These are phyloP conservation scores for Erannis defoliaria DNA, from an alignment of 2,888 invertebrate species.

Conservation along the genomic window DNA sequence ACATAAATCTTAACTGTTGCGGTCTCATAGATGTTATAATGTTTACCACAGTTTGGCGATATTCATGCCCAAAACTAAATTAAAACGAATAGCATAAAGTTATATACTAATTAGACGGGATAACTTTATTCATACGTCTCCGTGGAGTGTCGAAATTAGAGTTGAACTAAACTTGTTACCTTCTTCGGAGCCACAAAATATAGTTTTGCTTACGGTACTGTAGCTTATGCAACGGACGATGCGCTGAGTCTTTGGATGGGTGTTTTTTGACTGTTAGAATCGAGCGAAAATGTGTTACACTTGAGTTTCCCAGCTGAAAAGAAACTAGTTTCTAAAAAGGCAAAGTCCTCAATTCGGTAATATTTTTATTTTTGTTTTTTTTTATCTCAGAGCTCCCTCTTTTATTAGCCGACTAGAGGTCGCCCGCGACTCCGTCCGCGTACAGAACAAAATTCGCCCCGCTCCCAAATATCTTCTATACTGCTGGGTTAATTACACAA, in stretches of 20 bases:
- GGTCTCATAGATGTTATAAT: slow-evolving; percentile 44
- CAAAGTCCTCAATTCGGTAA: too few species aligned
- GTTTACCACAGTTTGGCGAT: slow-evolving; percentile 45
- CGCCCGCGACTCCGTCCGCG: too few species aligned
- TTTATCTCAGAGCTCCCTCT: too few species aligned
- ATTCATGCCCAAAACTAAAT: slow-evolving; percentile 65
- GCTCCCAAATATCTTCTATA: too few species aligned
- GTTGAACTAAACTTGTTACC: slow-evolving; percentile 80
- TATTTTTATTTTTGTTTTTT: too few species aligned
- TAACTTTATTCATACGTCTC: slow-evolving; percentile 62
- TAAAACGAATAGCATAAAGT: slow-evolving; percentile 76
- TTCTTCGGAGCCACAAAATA: slow-evolving; percentile 57
- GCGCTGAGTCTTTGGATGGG: not conserved
- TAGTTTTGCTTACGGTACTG: not conserved
- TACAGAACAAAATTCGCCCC: too few species aligned
- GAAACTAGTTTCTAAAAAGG: too few species aligned
- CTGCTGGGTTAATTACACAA: too few species aligned
- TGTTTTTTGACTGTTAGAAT: too few species aligned
- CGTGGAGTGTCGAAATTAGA: slow-evolving; percentile 78
- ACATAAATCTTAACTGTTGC: slow-evolving; percentile 33
- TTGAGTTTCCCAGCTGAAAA: too few species aligned
- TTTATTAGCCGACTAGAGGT: too few species aligned
- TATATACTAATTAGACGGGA: slow-evolving; percentile 76
- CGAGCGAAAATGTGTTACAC: too few species aligned
- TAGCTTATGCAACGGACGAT: not conserved